Base-by-base conservation (phyloP, 2,888 invertebrate species). In the Xylophagus ater region DNA sequence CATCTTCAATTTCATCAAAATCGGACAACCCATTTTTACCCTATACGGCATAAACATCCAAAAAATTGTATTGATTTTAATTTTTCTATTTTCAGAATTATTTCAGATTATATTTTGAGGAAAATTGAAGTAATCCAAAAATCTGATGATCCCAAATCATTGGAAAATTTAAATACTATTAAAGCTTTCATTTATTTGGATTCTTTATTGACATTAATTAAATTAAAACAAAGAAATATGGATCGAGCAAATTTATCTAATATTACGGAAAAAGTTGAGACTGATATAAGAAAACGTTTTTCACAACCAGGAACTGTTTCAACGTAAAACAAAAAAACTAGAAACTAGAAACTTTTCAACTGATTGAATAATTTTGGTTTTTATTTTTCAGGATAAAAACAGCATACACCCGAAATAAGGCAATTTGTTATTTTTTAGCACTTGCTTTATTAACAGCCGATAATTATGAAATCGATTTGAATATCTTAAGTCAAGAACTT, bases 171-270 rank as follows among this genome's bases (percentile, higher is more conserved):
- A 12, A 37, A 53, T 1, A 48, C 53, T 8, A 42, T 62, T 1
- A 63, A 63, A 23, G 33, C 57, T 1, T 56, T 61, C 4, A 53
- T 63, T 10, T 63, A 61, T 34, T 57, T 63, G 57, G 62, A 63
- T 41, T 57, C 50, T 1, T 44, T 63, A 18, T 48, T 54, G 10
- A 51, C 53, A 18, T 48, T 62, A 4, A 49, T 62, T 3, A 53
- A 52, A 9, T 34, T 56, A 3, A 54, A 50, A 4, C 44, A 42
- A n/a, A 53, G 50, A 1, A 50, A 42, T 20, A 42, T 63, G 32
- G 52, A 50, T 10, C 34, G 29, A 3, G 36, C 47, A 1, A 56
- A 57, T 21, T 38, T 64, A 1, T 63, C 63, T 0, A 41, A 52
- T 15, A 58, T 63, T 6, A 55, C 62, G 0, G 62, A 62, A 33